Evolutionary conservation across 2,113 vertebrate genomes (phyloP), one percentile per base, ranked within the genome.

Genomic region (Gnathonemus longibarbis): DNA sequence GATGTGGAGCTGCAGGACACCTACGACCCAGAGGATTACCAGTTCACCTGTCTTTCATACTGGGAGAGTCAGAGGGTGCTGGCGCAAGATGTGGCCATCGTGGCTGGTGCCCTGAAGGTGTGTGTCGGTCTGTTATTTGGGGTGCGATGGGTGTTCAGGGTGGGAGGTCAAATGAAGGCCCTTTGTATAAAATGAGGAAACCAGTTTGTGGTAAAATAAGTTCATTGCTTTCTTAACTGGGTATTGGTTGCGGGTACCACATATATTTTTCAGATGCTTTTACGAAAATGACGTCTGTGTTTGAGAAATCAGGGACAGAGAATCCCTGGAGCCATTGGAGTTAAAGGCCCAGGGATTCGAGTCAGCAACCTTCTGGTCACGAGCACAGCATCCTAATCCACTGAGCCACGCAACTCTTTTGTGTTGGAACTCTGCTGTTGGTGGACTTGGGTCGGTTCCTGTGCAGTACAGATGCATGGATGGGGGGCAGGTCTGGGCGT

Each of bases 1-100:
- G 98, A 99, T 5, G 98, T 99, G 94, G 98, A 99, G 91, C 97
- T 99, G 93, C 97, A 98, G 0, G 98, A 99, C 91, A 96, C 97
- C 90, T 99, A 98, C 90, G 98, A 99, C 92, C 98, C 98, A 0
- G 98, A 99, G 95, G 98, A 99, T 84, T 99, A 99, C 94, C 97
- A 96, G 93, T 99, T 99, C 95, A 98, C 97, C 90, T 99, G 98
- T 94, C 95, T 99, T 93, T 98, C 97, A 88, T 99, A 98, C 95
- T 98, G 97, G 94, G 98, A 99, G 92, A 99, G 98, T 13, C 98
- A 99, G 94, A 95, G 96, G 93, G 96, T 97, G 91, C 95, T 99
- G 93, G 97, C 96, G 3, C 98, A 99, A 87, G 97, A 99, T 94
- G 98, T 99, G 94, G 97, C 96, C 95, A 97, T 93, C 93, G 96